Evolutionary conservation across 2,888 invertebrate genomes (phyloP).

Genomic region (Latheticus oryzae): DNA sequence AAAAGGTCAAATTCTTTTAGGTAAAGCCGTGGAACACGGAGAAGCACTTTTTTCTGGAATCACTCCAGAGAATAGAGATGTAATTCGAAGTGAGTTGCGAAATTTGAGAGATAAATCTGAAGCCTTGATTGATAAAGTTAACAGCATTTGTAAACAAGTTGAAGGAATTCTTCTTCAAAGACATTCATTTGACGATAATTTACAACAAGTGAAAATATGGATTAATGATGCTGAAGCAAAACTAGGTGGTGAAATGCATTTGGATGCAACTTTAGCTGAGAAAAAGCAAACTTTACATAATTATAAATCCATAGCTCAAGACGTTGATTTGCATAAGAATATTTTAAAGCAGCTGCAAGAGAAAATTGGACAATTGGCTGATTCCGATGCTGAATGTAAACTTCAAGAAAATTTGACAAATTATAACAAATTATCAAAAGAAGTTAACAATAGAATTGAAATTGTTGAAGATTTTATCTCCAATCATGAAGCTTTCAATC

Average conservation of each 20-base stretch:
- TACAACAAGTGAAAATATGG: constrained; percentile 89
- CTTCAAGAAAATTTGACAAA: constrained; percentile 79
- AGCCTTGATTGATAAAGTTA: constrained; percentile 84
- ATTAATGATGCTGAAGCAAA: constrained; percentile 82
- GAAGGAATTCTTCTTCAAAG: constrained; percentile 91
- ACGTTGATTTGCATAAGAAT: constrained; percentile 86
- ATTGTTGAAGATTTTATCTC: constrained; percentile 78
- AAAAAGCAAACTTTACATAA: constrained; percentile 89
- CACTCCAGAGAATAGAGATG: constrained; percentile 87
- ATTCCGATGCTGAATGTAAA: constrained; percentile 82
- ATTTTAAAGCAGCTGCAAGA: constrained; percentile 87
- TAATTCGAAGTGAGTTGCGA: constrained; percentile 84
- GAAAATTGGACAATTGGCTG: constrained; percentile 82
- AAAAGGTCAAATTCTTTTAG: constrained; percentile 81
- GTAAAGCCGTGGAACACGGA: constrained; percentile 85
- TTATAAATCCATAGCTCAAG: constrained; percentile 84
- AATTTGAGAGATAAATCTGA: constrained; percentile 86
- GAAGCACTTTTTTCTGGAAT: constrained; percentile 87
- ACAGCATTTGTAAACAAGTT: constrained; percentile 85
- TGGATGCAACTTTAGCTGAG: constrained; percentile 85
- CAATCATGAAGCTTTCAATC: constrained; percentile 86
- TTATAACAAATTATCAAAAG: constrained; percentile 76
- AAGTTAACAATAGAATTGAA: constrained; percentile 75
- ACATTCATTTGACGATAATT: constrained; percentile 93
- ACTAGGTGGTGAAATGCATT: constrained; percentile 76